Base-by-base conservation (phyloP, 1,140 invertebrate species). In the Halyomorpha halys region DNA sequence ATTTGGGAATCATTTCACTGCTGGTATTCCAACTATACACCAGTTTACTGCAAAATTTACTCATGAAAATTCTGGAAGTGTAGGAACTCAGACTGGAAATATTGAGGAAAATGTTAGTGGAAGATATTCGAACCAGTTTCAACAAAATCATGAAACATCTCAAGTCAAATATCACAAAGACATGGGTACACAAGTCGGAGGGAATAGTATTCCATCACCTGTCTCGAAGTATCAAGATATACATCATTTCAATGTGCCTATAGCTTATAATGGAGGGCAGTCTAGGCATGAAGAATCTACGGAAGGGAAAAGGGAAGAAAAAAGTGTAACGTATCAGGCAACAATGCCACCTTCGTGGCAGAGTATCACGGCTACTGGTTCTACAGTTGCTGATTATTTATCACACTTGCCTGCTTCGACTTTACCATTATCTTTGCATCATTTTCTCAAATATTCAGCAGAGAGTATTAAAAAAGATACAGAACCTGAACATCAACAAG, bases 361-460 rank as follows among this genome's bases (percentile, higher is more conserved):
- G 73, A 85, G 86, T n/a, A 74, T 90, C 49, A 80, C 82, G 3
- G 81, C 85, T 9, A 83, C 85, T 25, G 86, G 86, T 47, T 86
- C 86, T 4, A 86, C 87, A 0, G 88, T 91, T 14, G 87, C 87
- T 9, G 88, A 90, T 75, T 91, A 91, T 73, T 78, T 91, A 56
- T 89, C 87, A 47, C 85, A 87, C 71, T 74, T 87, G 68, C 85
- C 86, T 44, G 82, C 85, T 30, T 85, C 83, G 49, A 87, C 87
- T 3, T 72, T 90, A 69, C 87, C 87, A 0, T 73, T 91, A 25
- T 88, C 86, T 51, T 75, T 91, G 44, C 88, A 91, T 70, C 87
- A 90, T 73, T 86, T 91, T 69, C 79, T 91, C 14, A 91, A 91
- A 73, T 90, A 90, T 73, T 89, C 87, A 0, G 84, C 85, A 0